Percentiles rank a stretch among this genome's conserved stretches.
Evolutionary conservation across 1,140 invertebrate species (phyloP).

Genomic region (Neodiprion lecontei): DNA sequence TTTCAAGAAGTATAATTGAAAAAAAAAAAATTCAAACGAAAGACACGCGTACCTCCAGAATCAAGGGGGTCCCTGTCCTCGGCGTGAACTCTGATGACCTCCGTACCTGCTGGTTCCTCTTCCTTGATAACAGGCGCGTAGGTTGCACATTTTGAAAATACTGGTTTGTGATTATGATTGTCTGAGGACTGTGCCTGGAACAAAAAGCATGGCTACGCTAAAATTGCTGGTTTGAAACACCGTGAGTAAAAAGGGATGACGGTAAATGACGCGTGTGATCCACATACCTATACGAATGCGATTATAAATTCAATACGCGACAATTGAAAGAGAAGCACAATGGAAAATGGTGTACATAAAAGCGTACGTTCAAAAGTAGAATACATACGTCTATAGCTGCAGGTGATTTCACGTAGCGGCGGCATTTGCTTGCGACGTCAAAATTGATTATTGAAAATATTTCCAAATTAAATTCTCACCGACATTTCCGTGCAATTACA

Average conservation of each 20-base stretch:
- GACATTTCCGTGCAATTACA: too few species aligned
- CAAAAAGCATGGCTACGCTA: conserved; percentile 25
- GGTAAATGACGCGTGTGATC: conserved; percentile 20
- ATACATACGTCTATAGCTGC: too few species aligned
- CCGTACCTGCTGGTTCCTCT: conserved; percentile 67
- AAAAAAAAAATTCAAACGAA: background rate
- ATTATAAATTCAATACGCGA: conserved; percentile 25
- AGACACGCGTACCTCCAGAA: conserved; percentile 68
- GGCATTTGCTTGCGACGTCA: too few species aligned
- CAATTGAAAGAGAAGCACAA: conserved; percentile 21
- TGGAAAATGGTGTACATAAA: conserved; percentile 12
- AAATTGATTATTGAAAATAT: too few species aligned
- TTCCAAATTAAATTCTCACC: too few species aligned
- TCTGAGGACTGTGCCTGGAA: conserved; percentile 38
- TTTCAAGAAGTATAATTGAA: background rate
- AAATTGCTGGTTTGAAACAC: conserved; percentile 14
- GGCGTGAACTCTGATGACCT: conserved; percentile 69
- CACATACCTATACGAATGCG: conserved; percentile 11
- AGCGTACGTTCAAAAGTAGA: background rate
- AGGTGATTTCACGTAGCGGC: too few species aligned
- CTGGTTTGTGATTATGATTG: conserved; percentile 75
- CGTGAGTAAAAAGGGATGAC: conserved; percentile 13
- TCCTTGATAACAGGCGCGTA: conserved; percentile 75
- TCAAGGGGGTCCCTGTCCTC: conserved; percentile 71
- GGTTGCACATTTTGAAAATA: conserved; percentile 74